Evolutionary conservation across 2,888 invertebrate species (phyloP), one percentile per base, ranked within the genome.

Genomic region (Papilio demoleus): DNA sequence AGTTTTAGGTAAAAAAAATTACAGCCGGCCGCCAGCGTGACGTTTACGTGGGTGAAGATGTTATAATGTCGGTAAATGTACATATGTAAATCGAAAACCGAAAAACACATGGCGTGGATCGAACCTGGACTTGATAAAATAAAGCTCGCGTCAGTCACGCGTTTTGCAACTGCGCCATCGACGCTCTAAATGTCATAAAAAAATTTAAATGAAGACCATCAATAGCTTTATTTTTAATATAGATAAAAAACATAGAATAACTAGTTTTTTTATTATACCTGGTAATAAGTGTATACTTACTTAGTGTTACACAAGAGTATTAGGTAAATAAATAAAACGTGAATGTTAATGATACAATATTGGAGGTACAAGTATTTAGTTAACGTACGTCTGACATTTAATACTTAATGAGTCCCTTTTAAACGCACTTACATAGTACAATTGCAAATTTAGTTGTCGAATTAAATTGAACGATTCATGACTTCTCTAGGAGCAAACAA

Each of bases 291-390:
- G 12, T 24, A 14, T 9, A 24, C 22, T 45, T 11, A 12, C 27
- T 27, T 62, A 19, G 58, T 19, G 19, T 36, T 14, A 24, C 60
- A 40, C 61, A 61, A 27, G 22, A 5, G 47, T 5, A 56, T 40
- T 5, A 38, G 14, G 6, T 40, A 53, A 56, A 22, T 53, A 53
- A 42, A 58, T 58, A 58, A 65, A 42, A 31, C 12, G 6, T 65
- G 42, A 56, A 40, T 65, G 65, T 65, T 65, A 58, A 65, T 58
- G 42, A 34, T 34, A 12, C 22, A 58, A 34, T 42, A 58, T 42
- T 9, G 65, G 12, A 42, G 5, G 34, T 42, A 58, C 65, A 58
- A 58, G 42, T 31, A 65, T 34, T 58, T 19, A 56, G 58, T 65
- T 58, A 56, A 58, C 14, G n/a, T 11, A 42, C 58, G 58, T 42